Conservation (phyloP, 2,797 vertebrate genomes). For the Euphonia xanthogaster region DNA sequence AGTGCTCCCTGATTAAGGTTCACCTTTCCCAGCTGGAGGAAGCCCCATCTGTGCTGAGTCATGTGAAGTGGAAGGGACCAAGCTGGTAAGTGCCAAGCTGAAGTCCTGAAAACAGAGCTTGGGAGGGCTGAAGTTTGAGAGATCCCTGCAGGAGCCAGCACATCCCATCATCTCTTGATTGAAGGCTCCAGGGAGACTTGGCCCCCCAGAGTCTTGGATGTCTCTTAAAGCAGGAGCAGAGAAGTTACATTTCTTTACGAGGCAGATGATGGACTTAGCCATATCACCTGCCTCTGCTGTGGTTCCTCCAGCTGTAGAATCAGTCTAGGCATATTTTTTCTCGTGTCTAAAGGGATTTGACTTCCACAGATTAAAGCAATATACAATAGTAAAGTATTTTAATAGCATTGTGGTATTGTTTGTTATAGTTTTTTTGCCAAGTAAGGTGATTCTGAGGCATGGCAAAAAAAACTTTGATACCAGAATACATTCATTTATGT, state of each 20-base stretch:
- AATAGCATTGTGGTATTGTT: not conserved
- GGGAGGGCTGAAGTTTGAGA: not conserved
- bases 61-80: not conserved
- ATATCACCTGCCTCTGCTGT: not conserved
- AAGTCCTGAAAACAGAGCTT: not conserved
- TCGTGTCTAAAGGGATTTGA: not conserved
- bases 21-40: not conserved
- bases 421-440: not conserved
- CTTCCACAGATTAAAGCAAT: not conserved
- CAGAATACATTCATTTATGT: not conserved
- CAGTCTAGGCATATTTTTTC: not conserved
- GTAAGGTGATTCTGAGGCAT: not conserved
- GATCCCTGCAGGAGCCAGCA: not conserved
- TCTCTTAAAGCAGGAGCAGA: not conserved
- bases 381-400: not conserved
- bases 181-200: not conserved
- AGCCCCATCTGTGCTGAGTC: not conserved
- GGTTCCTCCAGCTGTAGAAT: not conserved
- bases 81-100: not conserved
- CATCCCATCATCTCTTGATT: not conserved
- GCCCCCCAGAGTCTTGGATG: rapidly evolving
- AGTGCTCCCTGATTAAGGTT: not conserved
- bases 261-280: not conserved
- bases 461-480: not conserved
- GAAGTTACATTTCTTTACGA: not conserved